Evolutionary conservation across 2,888 invertebrate species (phyloP), one percentile per base, ranked within the genome.

Genomic region (Drosophila imparisetae): DNA sequence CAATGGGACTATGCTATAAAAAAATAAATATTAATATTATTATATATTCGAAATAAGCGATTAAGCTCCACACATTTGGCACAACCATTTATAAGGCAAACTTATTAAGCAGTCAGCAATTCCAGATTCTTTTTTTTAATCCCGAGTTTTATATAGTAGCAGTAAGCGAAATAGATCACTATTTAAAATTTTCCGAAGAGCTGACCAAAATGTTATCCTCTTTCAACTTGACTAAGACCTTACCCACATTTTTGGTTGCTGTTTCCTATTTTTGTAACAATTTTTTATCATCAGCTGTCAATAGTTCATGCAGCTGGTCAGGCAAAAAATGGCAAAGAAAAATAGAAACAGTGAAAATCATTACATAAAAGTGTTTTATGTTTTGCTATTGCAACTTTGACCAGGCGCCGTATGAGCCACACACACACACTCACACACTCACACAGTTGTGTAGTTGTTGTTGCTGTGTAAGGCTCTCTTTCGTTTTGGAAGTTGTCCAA

Each of bases 281-380:
- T 86, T 86, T 86, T 90, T 86, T 86, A 86, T 90, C 90, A 89
- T 86, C 86, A 90, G 84, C 84, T 86, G 86, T 89, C 86, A 86
- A 86, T 86, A 83, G 84, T 86, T 83, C 75, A 78, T 86, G 83
- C 86, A 74, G 86, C 82, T 74, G 86, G 73, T 71, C 75, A 71
- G 68, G 24, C 29, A 11, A 30, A 48, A 70, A 78, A 60, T 63
- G 50, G 42, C 30, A 50, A 73, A 48, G 67, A 54, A 73, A 66
- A 40, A 70, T 45, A 71, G 67, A 64, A 64, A 69, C 65, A 65
- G 63, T 67, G 55, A 53, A 70, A 88, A 83, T 79, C 89, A 88
- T 89, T 90, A 90, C 78, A 85, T 78, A 88, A 90, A 89, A 89
- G 85, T 85, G 66, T 83, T 77, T 83, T 83, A 83, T 85, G 85